Evolutionary conservation across 2,113 vertebrate genomes (phyloP).

Genomic region (Syngnathus floridae): DNA sequence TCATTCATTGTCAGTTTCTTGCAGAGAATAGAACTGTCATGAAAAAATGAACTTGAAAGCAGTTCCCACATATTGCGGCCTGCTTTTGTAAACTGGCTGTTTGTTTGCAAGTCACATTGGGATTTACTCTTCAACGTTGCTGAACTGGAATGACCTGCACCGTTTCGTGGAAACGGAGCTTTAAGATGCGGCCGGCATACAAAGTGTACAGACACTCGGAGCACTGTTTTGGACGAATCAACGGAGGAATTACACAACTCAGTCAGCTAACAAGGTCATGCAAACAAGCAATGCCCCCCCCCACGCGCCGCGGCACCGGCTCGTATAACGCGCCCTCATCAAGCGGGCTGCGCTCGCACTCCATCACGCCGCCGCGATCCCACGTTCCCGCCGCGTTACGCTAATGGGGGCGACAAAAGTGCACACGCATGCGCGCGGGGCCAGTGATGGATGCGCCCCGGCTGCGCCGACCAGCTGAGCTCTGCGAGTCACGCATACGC

Average conservation of each 20-base stretch:
- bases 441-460: conserved; percentile 37
- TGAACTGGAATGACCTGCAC: neutral
- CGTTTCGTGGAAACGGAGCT: neutral
- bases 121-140: neutral
- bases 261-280: conserved; percentile 47
- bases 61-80: too few species aligned
- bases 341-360: conserved; percentile 16
- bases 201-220: neutral
- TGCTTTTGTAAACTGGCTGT: too few species aligned
- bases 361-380: conserved; percentile 34
- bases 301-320: conserved; percentile 19
- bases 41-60: too few species aligned
- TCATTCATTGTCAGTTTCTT: too few species aligned
- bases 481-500: conserved; percentile 14
- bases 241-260: conserved; percentile 42
- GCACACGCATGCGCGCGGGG: conserved; percentile 35
- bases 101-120: neutral
- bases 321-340: conserved; percentile 29
- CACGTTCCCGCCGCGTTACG: conserved; percentile 36
- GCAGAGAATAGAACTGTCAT: too few species aligned
- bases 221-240: conserved; percentile 30
- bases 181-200: neutral
- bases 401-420: conserved; percentile 41
- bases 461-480: conserved; percentile 48
- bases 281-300: conserved; percentile 36